Percentiles rank a stretch among this genome's conserved stretches.
Conservation (phyloP, 2,888 invertebrate species). For the Acrobeloides nanus region DNA sequence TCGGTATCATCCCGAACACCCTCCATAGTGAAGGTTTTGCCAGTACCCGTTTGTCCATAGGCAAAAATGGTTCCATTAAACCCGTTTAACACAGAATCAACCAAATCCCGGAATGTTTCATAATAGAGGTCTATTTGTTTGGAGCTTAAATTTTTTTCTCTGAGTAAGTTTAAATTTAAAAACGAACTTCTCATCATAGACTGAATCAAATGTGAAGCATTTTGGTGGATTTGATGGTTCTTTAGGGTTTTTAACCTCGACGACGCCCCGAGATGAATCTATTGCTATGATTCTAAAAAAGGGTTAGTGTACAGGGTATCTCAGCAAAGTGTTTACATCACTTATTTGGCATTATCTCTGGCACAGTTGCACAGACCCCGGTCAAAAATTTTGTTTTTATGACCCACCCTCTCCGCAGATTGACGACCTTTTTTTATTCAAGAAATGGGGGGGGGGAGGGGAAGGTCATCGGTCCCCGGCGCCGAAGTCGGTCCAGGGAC, state of each 20-base stretch:
- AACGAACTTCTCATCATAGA: constrained; percentile 75
- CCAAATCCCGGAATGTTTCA: constrained; percentile 86
- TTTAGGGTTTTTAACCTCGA: constrained; percentile 80
- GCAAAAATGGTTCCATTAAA: constrained; percentile 99
- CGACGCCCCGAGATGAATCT: constrained; percentile 75
- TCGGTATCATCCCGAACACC: constrained; percentile 65
- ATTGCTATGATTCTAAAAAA: constrained; percentile 71
- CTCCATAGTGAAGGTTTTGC: constrained; percentile 69
- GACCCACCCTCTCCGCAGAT: no score
- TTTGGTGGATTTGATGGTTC: constrained; percentile 65
- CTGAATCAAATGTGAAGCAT: constrained; percentile 92
- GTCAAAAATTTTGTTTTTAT: no score
- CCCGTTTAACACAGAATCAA: constrained; percentile 87
- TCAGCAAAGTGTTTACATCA: no score
- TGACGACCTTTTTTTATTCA: no score
- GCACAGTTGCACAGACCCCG: no score
- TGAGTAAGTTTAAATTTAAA: constrained; percentile 1
- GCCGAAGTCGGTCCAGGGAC: no score
- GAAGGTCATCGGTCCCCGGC: no score
- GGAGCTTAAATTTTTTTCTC: constrained; percentile 60
- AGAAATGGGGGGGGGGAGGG: no score
- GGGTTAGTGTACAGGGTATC: no score
- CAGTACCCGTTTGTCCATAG: constrained; percentile 94
- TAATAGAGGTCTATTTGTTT: constrained; percentile 87
- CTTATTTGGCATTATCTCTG: no score